phyloP scores from a whole-genome alignment of 2,797 vertebrate species.

The Lerista edwardsae region DNA sequence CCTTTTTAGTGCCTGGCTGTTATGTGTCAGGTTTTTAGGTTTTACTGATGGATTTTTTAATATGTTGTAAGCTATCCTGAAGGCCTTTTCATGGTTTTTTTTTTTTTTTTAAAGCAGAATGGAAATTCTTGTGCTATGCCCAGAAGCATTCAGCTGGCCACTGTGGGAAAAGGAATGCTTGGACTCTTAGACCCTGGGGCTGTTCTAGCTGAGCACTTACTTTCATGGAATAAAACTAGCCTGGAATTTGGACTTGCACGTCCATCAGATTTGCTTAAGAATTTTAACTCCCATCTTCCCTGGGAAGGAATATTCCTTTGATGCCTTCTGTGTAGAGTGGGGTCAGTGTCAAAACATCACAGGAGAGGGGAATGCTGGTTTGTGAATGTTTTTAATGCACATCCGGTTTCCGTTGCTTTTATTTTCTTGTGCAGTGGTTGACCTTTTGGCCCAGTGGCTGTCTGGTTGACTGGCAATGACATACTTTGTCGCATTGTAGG shows the following conservation, averaged over 20 bases:
- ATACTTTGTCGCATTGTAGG: not conserved
- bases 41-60: not conserved
- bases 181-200: too few species aligned
- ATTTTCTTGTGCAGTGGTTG: not conserved
- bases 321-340: not conserved
- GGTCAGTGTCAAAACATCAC: not conserved
- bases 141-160: too few species aligned
- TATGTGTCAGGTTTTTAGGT: not conserved
- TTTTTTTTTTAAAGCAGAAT: not conserved
- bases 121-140: not conserved
- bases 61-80: not conserved
- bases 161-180: too few species aligned
- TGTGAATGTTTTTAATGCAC: not conserved
- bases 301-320: not conserved
- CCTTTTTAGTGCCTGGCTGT: not conserved
- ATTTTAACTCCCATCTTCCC: not conserved
- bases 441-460: not conserved
- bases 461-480: not conserved
- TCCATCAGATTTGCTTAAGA: not conserved
- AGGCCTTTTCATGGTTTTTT: too few species aligned
- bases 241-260: not conserved
- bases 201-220: too few species aligned
- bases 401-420: not conserved
- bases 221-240: not conserved
- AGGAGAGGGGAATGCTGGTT: not conserved